phyloP scores from a whole-genome alignment of 35 echinoderm and acorn worm species.

The Lytechinus variegatus region DNA sequence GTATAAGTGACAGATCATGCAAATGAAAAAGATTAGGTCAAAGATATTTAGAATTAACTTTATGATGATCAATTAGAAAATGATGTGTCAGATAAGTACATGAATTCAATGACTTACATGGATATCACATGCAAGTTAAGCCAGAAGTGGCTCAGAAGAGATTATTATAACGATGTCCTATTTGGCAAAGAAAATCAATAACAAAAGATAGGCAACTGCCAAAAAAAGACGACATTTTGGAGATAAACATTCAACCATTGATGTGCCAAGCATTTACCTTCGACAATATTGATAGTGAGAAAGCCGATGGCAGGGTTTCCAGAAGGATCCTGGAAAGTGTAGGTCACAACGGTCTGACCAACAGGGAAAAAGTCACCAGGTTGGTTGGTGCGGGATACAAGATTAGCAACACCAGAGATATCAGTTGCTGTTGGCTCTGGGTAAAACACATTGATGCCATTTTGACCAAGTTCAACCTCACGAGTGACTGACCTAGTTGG shows the following conservation, averaged over 20 bases:
- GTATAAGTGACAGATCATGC: not conserved
- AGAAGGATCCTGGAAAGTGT: not conserved
- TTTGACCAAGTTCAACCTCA: conserved; percentile 9
- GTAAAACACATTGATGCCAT: not conserved
- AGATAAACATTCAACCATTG: too few relatives aligned
- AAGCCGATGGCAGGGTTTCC: not conserved
- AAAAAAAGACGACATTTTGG: too few relatives aligned
- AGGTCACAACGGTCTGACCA: not conserved
- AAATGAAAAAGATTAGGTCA: not conserved
- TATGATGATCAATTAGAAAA: too few relatives aligned
- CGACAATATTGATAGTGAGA: conserved; percentile 38
- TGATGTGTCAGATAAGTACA: too few relatives aligned
- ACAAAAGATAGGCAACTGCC: too few relatives aligned
- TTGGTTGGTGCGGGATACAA: not conserved
- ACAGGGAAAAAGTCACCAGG: conserved; percentile 17
- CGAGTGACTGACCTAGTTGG: conserved; percentile 32
- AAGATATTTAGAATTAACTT: too few relatives aligned
- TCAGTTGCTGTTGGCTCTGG: conserved; percentile 3
- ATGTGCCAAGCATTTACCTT: conserved; percentile 24
- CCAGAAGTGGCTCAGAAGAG: too few relatives aligned
- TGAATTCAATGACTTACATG: too few relatives aligned
- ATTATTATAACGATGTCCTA: too few relatives aligned
- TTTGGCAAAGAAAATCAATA: too few relatives aligned
- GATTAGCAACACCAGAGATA: not conserved
- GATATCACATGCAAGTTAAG: too few relatives aligned